Evolutionary conservation across 2,888 invertebrate species (phyloP).

Genomic region (Orthonychiurus folsomi): DNA sequence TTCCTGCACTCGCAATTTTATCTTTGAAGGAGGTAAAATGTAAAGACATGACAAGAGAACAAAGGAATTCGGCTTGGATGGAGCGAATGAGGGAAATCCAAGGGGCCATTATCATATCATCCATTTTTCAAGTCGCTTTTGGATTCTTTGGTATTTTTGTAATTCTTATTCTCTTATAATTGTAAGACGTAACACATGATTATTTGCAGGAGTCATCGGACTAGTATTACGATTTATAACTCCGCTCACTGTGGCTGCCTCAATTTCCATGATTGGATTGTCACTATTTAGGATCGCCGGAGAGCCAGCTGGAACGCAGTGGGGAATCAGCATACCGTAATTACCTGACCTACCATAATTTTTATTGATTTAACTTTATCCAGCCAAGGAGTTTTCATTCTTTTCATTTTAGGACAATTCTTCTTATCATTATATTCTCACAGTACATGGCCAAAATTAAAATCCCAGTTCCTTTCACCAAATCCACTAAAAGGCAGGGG

Average conservation of each 20-base stretch:
- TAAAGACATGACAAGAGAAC: constrained; percentile 48
- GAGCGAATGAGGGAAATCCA: constrained; percentile 62
- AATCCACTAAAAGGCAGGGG: constrained; percentile 19
- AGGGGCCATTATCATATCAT: constrained; percentile 70
- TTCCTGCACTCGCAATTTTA: constrained; percentile 66
- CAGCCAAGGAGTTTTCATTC: too few relatives aligned
- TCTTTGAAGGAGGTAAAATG: constrained; percentile 66
- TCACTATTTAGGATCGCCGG: constrained; percentile 74
- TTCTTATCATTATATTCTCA: constrained; percentile 66
- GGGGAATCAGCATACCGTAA: constrained; percentile 74
- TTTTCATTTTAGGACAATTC: constrained; percentile 56
- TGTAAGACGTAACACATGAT: not conserved
- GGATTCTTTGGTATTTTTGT: constrained; percentile 48
- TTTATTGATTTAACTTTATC: not conserved
- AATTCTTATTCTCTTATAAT: not conserved
- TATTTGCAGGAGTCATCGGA: constrained; percentile 58
- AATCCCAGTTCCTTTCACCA: constrained; percentile 50
- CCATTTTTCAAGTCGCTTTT: constrained; percentile 63
- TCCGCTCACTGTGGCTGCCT: constrained; percentile 73
- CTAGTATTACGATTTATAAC: constrained; percentile 65
- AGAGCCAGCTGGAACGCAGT: constrained; percentile 68
- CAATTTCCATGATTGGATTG: constrained; percentile 71
- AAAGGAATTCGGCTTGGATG: constrained; percentile 43
- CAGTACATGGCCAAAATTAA: constrained; percentile 62
- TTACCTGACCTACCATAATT: constrained; percentile 38